Evolutionary conservation across 2,113 vertebrate species (phyloP).

Genomic region (Ptilorrhoa leucosticta): DNA sequence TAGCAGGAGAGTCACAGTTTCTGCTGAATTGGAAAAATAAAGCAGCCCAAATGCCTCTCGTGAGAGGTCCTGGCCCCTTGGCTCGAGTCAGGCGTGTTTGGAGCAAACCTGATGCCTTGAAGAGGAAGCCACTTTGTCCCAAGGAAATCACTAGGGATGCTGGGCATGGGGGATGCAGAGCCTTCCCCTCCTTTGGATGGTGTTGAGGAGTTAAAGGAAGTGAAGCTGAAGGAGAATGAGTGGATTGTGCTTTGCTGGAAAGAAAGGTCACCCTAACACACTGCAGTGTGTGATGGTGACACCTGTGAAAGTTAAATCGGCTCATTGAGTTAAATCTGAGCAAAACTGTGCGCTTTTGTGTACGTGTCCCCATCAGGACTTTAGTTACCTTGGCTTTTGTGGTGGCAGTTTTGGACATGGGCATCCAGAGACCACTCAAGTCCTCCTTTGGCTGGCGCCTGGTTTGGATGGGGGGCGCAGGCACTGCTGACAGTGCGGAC

Average conservation of each 20-base stretch:
- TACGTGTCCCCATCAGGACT: accelerated
- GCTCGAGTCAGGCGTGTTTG: accelerated
- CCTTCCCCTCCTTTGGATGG: background rate
- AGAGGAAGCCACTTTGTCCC: background rate
- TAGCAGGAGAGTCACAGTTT: conserved; percentile 31
- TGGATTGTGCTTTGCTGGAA: background rate
- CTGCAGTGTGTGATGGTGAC: background rate
- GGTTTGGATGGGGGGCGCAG: background rate
- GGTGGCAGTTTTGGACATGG: background rate
- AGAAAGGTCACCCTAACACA: background rate
- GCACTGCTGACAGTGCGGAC: background rate
- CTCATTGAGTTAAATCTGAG: background rate
- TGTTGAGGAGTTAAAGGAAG: background rate
- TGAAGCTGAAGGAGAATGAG: background rate
- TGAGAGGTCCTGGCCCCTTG: background rate
- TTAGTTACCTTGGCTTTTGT: background rate
- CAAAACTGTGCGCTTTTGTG: background rate
- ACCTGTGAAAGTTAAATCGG: background rate
- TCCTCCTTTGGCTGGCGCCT: background rate
- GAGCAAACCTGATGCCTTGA: background rate
- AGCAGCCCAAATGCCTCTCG: background rate
- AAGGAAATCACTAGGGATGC: background rate
- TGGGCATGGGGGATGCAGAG: background rate
- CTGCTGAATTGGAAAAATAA: conserved; percentile 27
- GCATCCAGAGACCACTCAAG: background rate